phyloP scores from a whole-genome alignment of 2,797 vertebrate species.

The Monodelphis domestica region DNA sequence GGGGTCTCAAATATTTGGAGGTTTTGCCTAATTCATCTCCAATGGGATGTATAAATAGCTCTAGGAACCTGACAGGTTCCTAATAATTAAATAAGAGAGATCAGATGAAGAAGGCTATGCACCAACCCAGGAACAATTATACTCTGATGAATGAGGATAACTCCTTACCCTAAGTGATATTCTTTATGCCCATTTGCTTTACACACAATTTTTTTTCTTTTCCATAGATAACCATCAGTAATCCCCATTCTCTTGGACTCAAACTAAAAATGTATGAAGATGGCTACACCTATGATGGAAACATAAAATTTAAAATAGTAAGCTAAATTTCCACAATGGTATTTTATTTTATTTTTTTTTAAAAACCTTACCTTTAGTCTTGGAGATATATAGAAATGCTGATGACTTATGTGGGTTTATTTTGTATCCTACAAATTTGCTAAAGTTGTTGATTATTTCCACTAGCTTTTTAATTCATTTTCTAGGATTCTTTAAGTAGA shows the following conservation, averaged over 20 bases:
- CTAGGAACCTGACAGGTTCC: background rate
- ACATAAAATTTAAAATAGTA: slow-evolving; percentile 60
- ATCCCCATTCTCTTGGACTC: slow-evolving; percentile 72
- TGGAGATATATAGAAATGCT: too few relatives aligned
- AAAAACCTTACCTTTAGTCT: too few relatives aligned
- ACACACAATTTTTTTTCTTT: background rate
- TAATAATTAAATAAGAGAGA: background rate
- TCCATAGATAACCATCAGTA: slow-evolving; percentile 69
- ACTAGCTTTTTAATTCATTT: too few relatives aligned
- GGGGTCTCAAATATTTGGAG: background rate
- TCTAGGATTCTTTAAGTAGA: too few relatives aligned
- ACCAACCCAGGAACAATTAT: background rate
- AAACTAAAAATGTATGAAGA: background rate
- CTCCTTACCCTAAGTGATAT: background rate
- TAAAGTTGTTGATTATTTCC: too few relatives aligned
- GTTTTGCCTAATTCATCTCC: background rate
- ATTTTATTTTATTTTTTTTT: too few relatives aligned
- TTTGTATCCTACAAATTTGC: too few relatives aligned
- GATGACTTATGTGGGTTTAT: too few relatives aligned
- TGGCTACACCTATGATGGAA: background rate
- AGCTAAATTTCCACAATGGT: background rate
- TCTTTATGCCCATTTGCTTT: background rate
- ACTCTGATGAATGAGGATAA: background rate
- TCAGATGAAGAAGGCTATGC: background rate
- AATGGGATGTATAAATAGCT: background rate